Conservation (phyloP, 1,140 invertebrate species). For the Daktulosphaira vitifoliae region DNA sequence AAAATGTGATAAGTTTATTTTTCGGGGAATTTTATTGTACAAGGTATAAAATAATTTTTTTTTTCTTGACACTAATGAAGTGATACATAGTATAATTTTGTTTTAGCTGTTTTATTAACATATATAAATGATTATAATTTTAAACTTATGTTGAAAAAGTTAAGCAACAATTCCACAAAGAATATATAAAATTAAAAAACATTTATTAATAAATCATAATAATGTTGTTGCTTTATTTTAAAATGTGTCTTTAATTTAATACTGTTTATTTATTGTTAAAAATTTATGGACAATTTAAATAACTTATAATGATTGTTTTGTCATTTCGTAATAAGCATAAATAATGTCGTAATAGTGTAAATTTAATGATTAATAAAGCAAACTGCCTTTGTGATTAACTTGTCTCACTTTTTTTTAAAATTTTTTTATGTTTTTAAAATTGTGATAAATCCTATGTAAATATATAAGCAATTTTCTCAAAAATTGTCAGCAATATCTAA, state of each 20-base stretch:
- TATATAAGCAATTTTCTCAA: too few species aligned
- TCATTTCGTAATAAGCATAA: constrained; percentile 16
- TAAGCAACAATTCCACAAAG: constrained; percentile 10
- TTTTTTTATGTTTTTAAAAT: too few species aligned
- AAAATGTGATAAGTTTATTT: constrained; percentile 32
- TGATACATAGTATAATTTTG: constrained; percentile 33
- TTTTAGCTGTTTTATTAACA: constrained; percentile 14
- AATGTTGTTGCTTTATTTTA: constrained; percentile 24
- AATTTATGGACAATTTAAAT: constrained; percentile 3
- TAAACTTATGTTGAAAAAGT: background rate
- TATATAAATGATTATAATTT: background rate
- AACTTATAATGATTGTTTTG: constrained; percentile 5
- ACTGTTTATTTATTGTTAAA: constrained; percentile 18
- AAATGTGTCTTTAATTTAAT: constrained; percentile 31
- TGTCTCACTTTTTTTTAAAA: too few species aligned
- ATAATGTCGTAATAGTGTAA: constrained; percentile 16
- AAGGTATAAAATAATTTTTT: constrained; percentile 23
- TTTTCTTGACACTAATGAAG: constrained; percentile 20
- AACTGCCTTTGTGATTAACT: constrained; percentile 25
- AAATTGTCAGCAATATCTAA: too few species aligned
- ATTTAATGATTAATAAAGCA: constrained; percentile 22
- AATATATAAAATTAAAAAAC: background rate
- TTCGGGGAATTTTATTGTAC: constrained; percentile 26
- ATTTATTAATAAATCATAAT: background rate
- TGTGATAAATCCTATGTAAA: too few species aligned